Percentiles rank a stretch among this genome's conserved stretches.
These are phyloP conservation scores for Hippocampus guttulatus DNA, from an alignment of 2,113 vertebrate genomes.

Conservation along the genomic window DNA sequence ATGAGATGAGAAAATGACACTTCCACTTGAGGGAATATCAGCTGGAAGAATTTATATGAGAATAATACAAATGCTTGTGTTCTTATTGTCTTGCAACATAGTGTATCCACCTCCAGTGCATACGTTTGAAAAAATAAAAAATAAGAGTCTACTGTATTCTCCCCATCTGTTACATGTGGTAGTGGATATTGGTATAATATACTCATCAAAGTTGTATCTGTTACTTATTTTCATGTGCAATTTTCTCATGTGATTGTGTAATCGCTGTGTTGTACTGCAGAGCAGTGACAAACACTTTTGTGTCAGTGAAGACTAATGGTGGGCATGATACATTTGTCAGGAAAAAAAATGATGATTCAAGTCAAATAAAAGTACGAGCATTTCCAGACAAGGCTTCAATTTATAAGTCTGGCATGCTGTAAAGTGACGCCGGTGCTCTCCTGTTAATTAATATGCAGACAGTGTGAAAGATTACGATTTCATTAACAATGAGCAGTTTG, in stretches of 20 bases:
- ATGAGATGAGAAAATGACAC: slow-evolving; percentile 13
- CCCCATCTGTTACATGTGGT: neutral
- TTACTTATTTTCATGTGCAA: no score
- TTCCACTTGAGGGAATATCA: neutral
- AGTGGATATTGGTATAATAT: neutral
- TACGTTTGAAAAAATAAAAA: neutral
- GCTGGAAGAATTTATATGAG: neutral
- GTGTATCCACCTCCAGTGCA: no score
- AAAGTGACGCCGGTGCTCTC: neutral
- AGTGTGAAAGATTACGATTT: slow-evolving; percentile 9
- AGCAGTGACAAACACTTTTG: no score
- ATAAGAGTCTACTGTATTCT: neutral
- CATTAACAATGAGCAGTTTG: neutral
- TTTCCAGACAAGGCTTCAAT: neutral
- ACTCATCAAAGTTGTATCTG: neutral
- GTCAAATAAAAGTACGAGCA: neutral
- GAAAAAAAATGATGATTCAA: slow-evolving; percentile 6
- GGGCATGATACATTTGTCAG: slow-evolving; percentile 12
- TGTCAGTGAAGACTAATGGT: neutral
- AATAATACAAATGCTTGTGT: neutral
- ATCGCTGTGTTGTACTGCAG: no score
- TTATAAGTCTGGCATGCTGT: neutral
- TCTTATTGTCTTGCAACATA: no score
- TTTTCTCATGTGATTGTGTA: neutral
- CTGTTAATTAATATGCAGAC: slow-evolving; percentile 4